Base-by-base conservation (phyloP, 2,113 vertebrate species). In the Myanophis thanlyinensis region DNA sequence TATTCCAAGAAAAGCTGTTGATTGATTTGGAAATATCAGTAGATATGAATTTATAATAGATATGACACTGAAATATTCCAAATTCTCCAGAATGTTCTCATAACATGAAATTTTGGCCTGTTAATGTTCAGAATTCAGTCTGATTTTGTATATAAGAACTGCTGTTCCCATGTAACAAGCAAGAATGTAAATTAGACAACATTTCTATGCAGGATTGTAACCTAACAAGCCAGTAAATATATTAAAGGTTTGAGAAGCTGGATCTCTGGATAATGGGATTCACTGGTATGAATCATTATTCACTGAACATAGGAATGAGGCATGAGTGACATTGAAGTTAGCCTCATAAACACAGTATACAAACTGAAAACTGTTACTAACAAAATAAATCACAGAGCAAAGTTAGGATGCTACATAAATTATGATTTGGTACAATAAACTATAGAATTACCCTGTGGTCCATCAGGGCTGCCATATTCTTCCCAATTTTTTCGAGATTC, bases 381-480 rank as follows among this genome's bases (percentile, higher is more conserved):
- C 2, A 35, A 20, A 8, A 67, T 35, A 62, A 44, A 87, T 6
- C 48, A 90, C 30, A 25, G 27, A 7, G 30, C 10, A 54, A 88
- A 27, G 4, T 35, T 40, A 46, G 12, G 44, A 18, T 10, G 25
- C 11, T 47, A 13, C 12, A 44, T 23, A 54, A 89, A 48, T n/a
- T 49, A 7, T 23, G 15, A 54, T 27, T 8, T 1, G 80, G 35
- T 6, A 23, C 48, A 23, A 0, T 20, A 30, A 52, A 6, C 3
- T n/a, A 56, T 5, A 89, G 35, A 30, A 25, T 97, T 97, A 99
- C 98, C 99, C 98, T 98, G 98, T 89, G 99, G 99, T 53, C 99
- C 99, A 94, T 99, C 99, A 91, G 99, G 99, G 98, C 99, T 99
- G 88, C 99, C 99, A 95, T 98, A 99, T 80, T 95, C 97, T 98